Base-by-base conservation (phyloP, 2,113 vertebrate genomes). In the Hemiprocne comata region DNA sequence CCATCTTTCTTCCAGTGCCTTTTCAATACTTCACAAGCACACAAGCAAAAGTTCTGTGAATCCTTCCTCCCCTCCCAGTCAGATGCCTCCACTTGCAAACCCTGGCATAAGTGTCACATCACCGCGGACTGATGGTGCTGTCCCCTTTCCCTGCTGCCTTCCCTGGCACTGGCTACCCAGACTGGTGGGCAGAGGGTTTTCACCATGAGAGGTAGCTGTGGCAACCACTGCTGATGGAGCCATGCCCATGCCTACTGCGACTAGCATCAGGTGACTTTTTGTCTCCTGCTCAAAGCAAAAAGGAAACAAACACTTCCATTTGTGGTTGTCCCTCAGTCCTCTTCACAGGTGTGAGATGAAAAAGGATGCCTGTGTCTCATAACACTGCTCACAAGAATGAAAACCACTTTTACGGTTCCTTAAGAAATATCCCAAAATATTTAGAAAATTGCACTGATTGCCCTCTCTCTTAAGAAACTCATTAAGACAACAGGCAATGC, bases 41-140 rank as follows among this genome's bases (percentile, higher is more conserved):
- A 36, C 18, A 2, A 15, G 40, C 2, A 7, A 24, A 66, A 24
- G 21, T 14, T 20, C 24, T 78, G 60, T 13, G 40, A 40, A 40
- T 33, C 40, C 6, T 7, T 60, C 2, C 36, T 66, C n/a, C 42
- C 2, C 36, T 66, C n/a, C 42, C 1, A 2, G 29, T 11, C 44
- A 76, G 21, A 14, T 21, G 29, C 8, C 40, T 76, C 14, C 4
- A 4, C 7, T 74, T 13, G 55, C 42, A 81, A 91, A 62, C 1
- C 6, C 31, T 2, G 4, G 13, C 2, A 3, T 3, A n/a, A 29
- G 36, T 2, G 6, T 16, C 6, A 0, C 3, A 2, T 46, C 34
- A 16, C 9, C 23, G 13, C 1, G 2, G 28, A 2, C 17, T 38
- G 38, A 42, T 5, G 11, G 7, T 34, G 40, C 48, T 17, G 29